Percentiles rank a stretch among this genome's conserved stretches.
These are phyloP conservation scores for Drosophila subpulchrella DNA, from an alignment of 1,140 invertebrate species.

Conservation along the genomic window DNA sequence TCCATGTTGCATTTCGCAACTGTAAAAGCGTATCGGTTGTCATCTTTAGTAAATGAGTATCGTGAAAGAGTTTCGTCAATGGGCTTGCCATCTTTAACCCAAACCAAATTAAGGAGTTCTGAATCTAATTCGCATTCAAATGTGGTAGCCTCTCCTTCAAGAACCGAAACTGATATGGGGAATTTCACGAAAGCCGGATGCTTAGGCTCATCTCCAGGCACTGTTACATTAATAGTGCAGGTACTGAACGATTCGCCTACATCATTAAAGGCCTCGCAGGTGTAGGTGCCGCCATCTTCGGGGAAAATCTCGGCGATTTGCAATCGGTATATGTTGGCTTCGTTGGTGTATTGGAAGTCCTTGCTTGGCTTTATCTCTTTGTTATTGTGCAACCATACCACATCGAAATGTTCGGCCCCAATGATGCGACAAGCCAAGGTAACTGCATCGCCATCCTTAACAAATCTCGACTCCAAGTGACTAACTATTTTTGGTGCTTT, in stretches of 20 bases:
- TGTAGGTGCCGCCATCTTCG: constrained; percentile 94
- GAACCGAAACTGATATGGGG: constrained; percentile 94
- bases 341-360: constrained; percentile 96
- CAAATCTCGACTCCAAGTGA: constrained; percentile 91
- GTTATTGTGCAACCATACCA: constrained; percentile 98
- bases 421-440: constrained; percentile 94
- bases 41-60: constrained; percentile 93
- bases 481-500: constrained; percentile 93
- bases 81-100: constrained; percentile 96
- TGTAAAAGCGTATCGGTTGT: constrained; percentile 90
- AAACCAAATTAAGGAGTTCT: constrained; percentile 88
- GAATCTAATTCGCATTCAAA: constrained; percentile 86
- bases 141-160: constrained; percentile 91
- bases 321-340: constrained; percentile 95
- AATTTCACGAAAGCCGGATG: constrained; percentile 94
- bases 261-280: constrained; percentile 98
- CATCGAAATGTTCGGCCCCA: constrained; percentile 95
- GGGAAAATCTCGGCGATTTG: constrained; percentile 97
- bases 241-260: constrained; percentile 96
- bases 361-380: constrained; percentile 98
- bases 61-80: constrained; percentile 90
- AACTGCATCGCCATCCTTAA: constrained; percentile 94
- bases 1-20: constrained; percentile 91
- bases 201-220: constrained; percentile 94
- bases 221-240: constrained; percentile 93